Conservation (phyloP, 2,888 invertebrate genomes). For the Mantis religiosa region DNA sequence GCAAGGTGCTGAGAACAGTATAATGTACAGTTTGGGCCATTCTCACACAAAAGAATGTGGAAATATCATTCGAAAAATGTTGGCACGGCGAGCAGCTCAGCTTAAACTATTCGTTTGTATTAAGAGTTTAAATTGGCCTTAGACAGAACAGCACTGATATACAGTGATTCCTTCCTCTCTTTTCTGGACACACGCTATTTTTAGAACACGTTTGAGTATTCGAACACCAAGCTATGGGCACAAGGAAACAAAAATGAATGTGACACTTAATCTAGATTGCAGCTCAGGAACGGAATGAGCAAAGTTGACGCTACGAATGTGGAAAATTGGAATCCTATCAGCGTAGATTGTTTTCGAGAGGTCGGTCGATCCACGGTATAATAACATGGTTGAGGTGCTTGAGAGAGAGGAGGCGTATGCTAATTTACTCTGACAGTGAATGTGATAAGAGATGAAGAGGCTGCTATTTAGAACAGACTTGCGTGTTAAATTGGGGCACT, state of each 20-base stretch:
- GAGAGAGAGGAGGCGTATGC: not conserved
- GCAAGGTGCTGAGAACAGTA: too few species aligned
- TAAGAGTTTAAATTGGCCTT: too few species aligned
- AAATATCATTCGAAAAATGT: too few species aligned
- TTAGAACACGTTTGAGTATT: too few species aligned
- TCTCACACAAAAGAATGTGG: too few species aligned
- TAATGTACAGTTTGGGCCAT: too few species aligned
- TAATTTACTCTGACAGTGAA: not conserved
- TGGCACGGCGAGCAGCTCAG: too few species aligned
- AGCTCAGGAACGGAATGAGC: not conserved
- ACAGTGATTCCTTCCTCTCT: too few species aligned
- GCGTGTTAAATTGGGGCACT: not conserved
- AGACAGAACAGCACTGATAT: too few species aligned
- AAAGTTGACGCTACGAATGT: not conserved
- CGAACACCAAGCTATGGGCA: too few species aligned
- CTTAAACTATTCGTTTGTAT: too few species aligned
- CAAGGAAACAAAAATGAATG: not conserved
- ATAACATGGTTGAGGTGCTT: not conserved
- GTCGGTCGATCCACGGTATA: not conserved
- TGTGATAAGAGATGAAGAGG: not conserved
- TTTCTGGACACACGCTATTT: too few species aligned
- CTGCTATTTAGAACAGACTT: not conserved
- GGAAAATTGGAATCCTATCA: not conserved
- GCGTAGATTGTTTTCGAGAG: not conserved
- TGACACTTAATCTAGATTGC: not conserved